Base-by-base conservation (phyloP, 1,140 invertebrate species). In the Temnothorax nylanderi region DNA sequence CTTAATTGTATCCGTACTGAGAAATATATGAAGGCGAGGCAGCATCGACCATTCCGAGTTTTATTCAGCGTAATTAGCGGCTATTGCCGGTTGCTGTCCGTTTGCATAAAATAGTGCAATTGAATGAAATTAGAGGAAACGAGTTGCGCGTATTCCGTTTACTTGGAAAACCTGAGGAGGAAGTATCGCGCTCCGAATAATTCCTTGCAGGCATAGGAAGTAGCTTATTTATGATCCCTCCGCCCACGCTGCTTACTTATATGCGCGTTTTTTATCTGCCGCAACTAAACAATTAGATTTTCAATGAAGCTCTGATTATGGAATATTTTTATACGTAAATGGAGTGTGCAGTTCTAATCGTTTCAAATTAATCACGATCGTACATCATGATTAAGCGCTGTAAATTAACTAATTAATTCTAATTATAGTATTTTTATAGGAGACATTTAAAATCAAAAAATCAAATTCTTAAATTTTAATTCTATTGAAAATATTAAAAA, bases 91-190 rank as follows among this genome's bases (percentile, higher is more conserved):
- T 37, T 54, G 56, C 18, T 82, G 67, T 56, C 54, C 67, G 80
- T 82, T 82, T 74, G 67, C 80, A 82, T 82, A 82, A 74, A 75
- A 84, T 44, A 34, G 69, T 37, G 80, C 58, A 84, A 84, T 84
- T 84, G 80, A 84, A 84, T 84, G 69, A 84, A 62, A 75, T 84
- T 84, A 84, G 41, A 84, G 54, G 80, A 84, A 84, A 84, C 69
- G 41, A 58, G 69, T 62, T 84, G 56, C 69, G 41, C 54, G 41
- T 74, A 72, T 82, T 82, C 78, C 37, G 41, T 82, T 60, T 72
- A 84, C 69, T 49, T 56, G 80, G 54, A 75, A 84, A 84, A 82
- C 47, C 44, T 4, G 21, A 82, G 41, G 32, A 84, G 80, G 80
- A 84, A 84, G 44, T 41, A 74, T 58, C 67, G 80, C 80, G 26